phyloP scores from a whole-genome alignment of 1,140 invertebrate species.

The Tetranychus urticae region DNA sequence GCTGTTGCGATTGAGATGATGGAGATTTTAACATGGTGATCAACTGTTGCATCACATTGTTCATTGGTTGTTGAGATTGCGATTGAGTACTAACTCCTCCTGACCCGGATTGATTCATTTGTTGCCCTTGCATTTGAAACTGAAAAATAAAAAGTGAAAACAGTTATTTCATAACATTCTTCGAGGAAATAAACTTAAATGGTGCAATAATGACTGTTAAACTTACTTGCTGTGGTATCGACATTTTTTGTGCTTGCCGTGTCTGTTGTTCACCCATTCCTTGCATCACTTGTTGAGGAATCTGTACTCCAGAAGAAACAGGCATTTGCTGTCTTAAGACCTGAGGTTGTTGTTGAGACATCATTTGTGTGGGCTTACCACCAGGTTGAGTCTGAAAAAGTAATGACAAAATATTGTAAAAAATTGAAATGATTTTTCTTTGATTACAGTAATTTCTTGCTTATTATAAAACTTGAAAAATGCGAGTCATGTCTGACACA shows the following conservation, averaged over 20 bases:
- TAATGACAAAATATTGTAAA: neutral
- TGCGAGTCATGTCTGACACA: too few species aligned
- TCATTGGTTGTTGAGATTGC: slow-evolving; percentile 12
- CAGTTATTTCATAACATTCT: neutral
- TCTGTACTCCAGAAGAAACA: neutral
- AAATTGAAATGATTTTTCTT: neutral
- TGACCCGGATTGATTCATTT: slow-evolving; percentile 8
- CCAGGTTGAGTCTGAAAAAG: neutral
- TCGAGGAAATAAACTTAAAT: neutral
- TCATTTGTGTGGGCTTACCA: neutral
- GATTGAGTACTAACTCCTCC: slow-evolving; percentile 8
- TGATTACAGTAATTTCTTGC: too few species aligned
- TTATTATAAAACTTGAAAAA: too few species aligned
- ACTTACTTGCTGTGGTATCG: neutral
- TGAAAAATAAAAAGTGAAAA: slow-evolving; percentile 6
- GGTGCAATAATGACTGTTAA: neutral
- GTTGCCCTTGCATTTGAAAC: slow-evolving; percentile 8
- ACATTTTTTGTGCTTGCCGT: slow-evolving; percentile 4
- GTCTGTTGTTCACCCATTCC: neutral
- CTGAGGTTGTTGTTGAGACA: slow-evolving; percentile 5
- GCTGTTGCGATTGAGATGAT: slow-evolving; percentile 68
- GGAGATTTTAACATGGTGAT: slow-evolving; percentile 68
- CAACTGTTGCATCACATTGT: slow-evolving; percentile 58
- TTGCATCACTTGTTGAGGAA: neutral
- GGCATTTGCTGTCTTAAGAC: neutral